Evolutionary conservation across 1,140 invertebrate genomes (phyloP).

Genomic region (Bicyclus anynana): DNA sequence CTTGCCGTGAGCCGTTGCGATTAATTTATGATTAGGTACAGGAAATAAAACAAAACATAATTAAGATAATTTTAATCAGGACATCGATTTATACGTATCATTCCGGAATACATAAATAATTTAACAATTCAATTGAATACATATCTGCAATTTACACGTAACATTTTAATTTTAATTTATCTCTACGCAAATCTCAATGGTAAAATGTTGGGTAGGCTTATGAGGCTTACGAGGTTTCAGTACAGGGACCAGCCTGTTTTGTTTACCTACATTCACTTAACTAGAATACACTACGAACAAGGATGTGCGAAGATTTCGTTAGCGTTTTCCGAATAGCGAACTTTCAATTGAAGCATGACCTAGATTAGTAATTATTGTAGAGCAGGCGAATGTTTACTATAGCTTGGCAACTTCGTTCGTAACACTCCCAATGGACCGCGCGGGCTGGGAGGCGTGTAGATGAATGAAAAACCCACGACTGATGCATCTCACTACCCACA

Average conservation of each 20-base stretch:
- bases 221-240: slow-evolving; percentile 21
- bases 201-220: slow-evolving; percentile 21
- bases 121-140: slow-evolving; percentile 68
- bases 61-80: slow-evolving; percentile 71
- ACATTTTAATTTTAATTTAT: slow-evolving; percentile 16
- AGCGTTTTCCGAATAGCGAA: slow-evolving; percentile 1
- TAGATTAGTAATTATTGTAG: no score
- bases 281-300: slow-evolving; percentile 13
- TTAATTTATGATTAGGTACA: background rate
- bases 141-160: slow-evolving; percentile 29
- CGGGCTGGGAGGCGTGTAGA: no score
- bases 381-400: no score
- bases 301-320: background rate
- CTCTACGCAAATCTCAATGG: slow-evolving; percentile 19
- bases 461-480: no score
- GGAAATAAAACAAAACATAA: slow-evolving; percentile 29
- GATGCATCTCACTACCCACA: no score
- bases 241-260: slow-evolving; percentile 62
- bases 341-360: no score
- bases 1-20: no score
- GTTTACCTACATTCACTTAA: slow-evolving; percentile 35
- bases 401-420: no score
- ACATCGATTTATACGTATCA: slow-evolving; percentile 70
- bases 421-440: no score
- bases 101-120: slow-evolving; percentile 72